Evolutionary conservation across 2,113 vertebrate genomes (phyloP).

Genomic region (Tupaia chinensis): DNA sequence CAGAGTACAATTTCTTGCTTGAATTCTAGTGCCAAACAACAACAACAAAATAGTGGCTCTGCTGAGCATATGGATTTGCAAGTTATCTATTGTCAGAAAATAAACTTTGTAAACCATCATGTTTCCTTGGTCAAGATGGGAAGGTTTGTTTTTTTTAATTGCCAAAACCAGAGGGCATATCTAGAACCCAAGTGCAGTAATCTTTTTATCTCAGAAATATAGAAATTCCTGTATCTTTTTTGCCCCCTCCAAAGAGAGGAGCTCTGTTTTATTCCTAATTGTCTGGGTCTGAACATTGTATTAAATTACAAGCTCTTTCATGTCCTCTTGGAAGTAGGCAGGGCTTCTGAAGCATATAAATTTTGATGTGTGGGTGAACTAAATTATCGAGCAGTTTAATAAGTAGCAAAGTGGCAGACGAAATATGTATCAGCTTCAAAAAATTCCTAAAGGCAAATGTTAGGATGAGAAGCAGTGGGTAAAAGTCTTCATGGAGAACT

Average conservation of each 20-base stretch:
- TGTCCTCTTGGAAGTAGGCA: not conserved
- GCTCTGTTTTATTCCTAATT: not conserved
- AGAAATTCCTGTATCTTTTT: not conserved
- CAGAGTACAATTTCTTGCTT: not conserved
- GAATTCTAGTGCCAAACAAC: not conserved
- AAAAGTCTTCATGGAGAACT: not conserved
- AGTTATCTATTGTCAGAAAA: not conserved
- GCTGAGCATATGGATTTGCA: not conserved
- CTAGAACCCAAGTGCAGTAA: not conserved
- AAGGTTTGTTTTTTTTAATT: not conserved
- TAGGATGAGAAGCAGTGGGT: not conserved
- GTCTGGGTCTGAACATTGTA: not conserved
- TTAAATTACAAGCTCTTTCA: conserved; percentile 41
- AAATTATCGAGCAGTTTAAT: conserved; percentile 10
- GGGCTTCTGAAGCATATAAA: not conserved
- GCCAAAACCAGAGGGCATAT: not conserved
- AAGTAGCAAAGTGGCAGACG: not conserved
- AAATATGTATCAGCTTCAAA: not conserved
- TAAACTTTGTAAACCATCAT: not conserved
- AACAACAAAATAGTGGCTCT: not conserved
- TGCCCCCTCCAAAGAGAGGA: not conserved
- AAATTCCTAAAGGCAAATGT: not conserved
- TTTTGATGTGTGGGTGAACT: not conserved
- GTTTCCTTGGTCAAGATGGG: not conserved
- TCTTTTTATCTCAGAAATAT: not conserved